Evolutionary conservation across 2,113 vertebrate genomes (phyloP).

Genomic region (Pterocles burchelli): DNA sequence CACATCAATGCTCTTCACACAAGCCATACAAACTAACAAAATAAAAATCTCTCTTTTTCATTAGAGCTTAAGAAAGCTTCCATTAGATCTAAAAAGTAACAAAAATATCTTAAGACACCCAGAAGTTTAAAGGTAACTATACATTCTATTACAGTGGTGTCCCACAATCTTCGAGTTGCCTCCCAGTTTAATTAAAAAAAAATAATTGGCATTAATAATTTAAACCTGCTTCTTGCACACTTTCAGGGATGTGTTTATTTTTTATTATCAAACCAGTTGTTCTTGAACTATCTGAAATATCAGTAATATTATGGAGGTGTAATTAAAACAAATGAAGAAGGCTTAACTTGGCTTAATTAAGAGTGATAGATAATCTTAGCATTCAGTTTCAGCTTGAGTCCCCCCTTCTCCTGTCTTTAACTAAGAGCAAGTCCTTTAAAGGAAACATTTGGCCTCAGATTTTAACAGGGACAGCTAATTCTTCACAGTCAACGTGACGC

Average conservation of each 20-base stretch:
- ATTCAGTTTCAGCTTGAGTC: background rate
- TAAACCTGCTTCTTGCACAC: background rate
- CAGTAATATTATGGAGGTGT: background rate
- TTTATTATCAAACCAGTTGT: background rate
- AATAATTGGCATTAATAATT: background rate
- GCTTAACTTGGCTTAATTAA: background rate
- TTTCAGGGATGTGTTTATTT: background rate
- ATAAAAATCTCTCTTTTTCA: background rate
- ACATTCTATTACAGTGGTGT: background rate
- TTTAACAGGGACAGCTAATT: background rate
- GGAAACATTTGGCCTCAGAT: background rate
- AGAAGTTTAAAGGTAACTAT: background rate
- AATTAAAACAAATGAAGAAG: background rate
- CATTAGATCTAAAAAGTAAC: background rate
- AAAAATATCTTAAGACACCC: background rate
- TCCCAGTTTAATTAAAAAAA: background rate
- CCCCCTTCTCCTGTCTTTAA: background rate
- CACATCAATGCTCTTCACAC: background rate
- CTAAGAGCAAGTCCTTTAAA: background rate
- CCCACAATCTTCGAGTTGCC: background rate
- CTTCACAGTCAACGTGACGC: background rate
- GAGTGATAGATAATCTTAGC: background rate
- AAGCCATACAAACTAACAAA: background rate
- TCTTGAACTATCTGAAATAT: background rate
- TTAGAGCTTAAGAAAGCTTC: background rate